These are phyloP conservation scores for Lepisosteus osseus DNA, from an alignment of 2,113 vertebrate genomes.

Conservation along the genomic window DNA sequence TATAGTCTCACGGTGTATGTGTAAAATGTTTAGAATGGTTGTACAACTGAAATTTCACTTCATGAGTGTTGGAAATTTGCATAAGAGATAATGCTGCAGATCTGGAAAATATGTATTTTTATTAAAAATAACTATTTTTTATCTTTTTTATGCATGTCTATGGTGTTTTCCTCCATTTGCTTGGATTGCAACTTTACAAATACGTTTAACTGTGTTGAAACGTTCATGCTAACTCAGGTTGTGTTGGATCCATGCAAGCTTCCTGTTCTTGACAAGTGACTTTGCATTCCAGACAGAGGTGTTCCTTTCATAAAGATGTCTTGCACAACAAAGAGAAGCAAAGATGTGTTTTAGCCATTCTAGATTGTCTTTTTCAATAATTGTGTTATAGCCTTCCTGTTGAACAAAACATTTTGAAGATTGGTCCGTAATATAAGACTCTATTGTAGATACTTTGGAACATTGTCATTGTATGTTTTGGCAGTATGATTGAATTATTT, in stretches of 20 bases:
- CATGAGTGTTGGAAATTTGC: conserved; percentile 13
- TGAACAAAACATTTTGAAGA: too few species aligned
- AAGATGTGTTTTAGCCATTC: too few species aligned
- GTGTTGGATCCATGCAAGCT: neutral
- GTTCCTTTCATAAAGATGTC: too few species aligned
- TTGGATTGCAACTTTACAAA: neutral
- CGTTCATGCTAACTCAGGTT: neutral
- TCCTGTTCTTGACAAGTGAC: neutral
- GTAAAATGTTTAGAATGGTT: conserved; percentile 10
- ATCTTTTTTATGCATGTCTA: conserved; percentile 24
- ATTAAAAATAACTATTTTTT: conserved; percentile 29
- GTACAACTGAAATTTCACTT: conserved; percentile 14
- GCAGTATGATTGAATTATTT: too few species aligned
- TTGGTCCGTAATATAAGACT: too few species aligned
- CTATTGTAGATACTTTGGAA: too few species aligned
- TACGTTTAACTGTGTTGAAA: neutral
- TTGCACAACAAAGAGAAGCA: too few species aligned
- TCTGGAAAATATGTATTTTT: conserved; percentile 27
- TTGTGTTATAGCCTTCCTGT: too few species aligned
- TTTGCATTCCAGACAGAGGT: too few species aligned
- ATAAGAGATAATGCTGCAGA: conserved; percentile 14
- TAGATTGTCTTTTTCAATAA: too few species aligned
- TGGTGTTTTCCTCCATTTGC: conserved; percentile 11
- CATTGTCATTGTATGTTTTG: too few species aligned
- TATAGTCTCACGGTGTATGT: neutral